A percentile compares a stretch with the other conserved stretches of the same genome.
phyloP scores from a whole-genome alignment of 1,140 invertebrate genomes.

The Hirudo medicinalis region DNA sequence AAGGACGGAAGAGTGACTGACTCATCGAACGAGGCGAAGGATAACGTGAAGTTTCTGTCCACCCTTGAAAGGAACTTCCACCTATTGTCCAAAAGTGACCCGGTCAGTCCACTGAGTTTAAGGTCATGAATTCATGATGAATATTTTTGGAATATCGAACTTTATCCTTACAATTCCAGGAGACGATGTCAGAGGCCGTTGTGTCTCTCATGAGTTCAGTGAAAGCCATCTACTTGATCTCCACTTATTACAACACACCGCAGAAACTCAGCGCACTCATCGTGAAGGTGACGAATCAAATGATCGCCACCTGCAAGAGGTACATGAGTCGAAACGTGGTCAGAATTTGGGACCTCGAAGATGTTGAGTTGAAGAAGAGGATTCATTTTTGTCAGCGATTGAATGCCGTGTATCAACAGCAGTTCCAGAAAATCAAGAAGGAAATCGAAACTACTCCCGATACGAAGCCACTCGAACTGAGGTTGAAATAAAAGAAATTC shows the following conservation, averaged over 20 bases:
- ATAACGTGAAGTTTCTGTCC: constrained; percentile 87
- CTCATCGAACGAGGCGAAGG: constrained; percentile 69
- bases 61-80: constrained; percentile 86
- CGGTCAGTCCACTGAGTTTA: constrained; percentile 45
- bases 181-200: constrained; percentile 36
- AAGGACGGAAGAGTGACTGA: constrained; percentile 34
- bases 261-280: constrained; percentile 43
- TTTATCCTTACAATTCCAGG: constrained; percentile 3
- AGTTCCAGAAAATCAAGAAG: constrained; percentile 45
- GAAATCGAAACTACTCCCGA: constrained; percentile 30
- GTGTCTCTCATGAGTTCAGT: constrained; percentile 41
- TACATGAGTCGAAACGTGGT: constrained; percentile 73
- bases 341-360: constrained; percentile 77
- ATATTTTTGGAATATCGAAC: background rate
- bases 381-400: constrained; percentile 71
- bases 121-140: background rate
- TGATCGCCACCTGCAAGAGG: constrained; percentile 83
- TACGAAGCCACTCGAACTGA: constrained; percentile 47
- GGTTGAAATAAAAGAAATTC: constrained; percentile 35
- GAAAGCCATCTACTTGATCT: constrained; percentile 42
- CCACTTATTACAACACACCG: constrained; percentile 42
- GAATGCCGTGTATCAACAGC: constrained; percentile 58
- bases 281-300: constrained; percentile 76
- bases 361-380: constrained; percentile 46
- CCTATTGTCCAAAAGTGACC: constrained; percentile 78